Conservation (phyloP, 2,797 vertebrate genomes). For the Tragelaphus eurycerus region DNA sequence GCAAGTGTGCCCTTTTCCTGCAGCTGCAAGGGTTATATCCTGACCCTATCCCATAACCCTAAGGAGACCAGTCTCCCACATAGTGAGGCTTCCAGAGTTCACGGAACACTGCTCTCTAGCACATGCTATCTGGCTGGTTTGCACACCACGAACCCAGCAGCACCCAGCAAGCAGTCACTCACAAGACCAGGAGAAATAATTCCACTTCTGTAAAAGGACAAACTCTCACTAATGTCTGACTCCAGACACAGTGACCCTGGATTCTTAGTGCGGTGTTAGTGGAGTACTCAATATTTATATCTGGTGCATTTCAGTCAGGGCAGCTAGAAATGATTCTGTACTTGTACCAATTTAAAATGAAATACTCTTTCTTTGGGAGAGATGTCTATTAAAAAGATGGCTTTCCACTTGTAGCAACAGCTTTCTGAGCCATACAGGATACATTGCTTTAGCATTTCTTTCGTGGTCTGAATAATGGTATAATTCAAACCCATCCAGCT, state of each 20-base stretch:
- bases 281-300: not conserved
- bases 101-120: not conserved
- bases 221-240: not conserved
- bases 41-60: not conserved
- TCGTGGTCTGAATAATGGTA: not conserved
- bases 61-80: not conserved
- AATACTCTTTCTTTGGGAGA: not conserved
- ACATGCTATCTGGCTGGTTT: not conserved
- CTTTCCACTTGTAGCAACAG: not conserved
- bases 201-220: not conserved
- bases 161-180: not conserved
- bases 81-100: not conserved
- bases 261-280: not conserved
- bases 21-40: not conserved
- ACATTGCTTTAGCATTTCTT: conserved; percentile 2
- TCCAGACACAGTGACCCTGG: not conserved
- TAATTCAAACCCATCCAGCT: not conserved
- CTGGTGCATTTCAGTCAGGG: not conserved
- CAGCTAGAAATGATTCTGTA: not conserved
- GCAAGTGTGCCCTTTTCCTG: not conserved
- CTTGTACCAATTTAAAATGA: not conserved
- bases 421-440: not conserved
- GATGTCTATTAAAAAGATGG: not conserved
- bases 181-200: not conserved
- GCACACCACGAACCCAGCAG: not conserved